phyloP scores from a whole-genome alignment of 2,113 vertebrate genomes.

The Eublepharis macularius region DNA sequence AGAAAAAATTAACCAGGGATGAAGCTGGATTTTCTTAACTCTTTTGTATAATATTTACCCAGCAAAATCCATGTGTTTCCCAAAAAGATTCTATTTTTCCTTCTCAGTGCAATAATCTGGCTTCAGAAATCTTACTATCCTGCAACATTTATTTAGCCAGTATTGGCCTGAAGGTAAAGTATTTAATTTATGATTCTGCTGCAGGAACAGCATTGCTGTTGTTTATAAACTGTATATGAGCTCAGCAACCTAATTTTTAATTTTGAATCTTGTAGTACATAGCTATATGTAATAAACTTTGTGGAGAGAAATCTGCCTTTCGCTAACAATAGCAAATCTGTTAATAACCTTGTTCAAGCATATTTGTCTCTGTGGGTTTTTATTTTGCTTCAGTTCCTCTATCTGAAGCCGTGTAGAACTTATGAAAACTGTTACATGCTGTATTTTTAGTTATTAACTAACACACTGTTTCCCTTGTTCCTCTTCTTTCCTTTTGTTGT shows the following conservation, averaged over 20 bases:
- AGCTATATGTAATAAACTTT: background rate
- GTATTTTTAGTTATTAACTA: slow-evolving; percentile 73
- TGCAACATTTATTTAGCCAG: background rate
- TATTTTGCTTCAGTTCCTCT: slow-evolving; percentile 43
- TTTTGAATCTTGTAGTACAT: background rate
- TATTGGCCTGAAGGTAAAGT: background rate
- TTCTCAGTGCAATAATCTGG: background rate
- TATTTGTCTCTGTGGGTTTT: slow-evolving; percentile 39
- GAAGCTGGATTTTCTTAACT: background rate
- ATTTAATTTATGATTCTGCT: background rate
- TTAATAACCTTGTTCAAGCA: slow-evolving; percentile 1
- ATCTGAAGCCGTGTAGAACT: slow-evolving; percentile 24
- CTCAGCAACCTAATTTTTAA: background rate
- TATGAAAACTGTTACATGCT: slow-evolving; percentile 59
- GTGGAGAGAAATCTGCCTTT: slow-evolving; percentile 17
- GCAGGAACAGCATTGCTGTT: background rate
- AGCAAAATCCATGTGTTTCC: background rate
- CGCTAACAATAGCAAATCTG: slow-evolving; percentile 43
- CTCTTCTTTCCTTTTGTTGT: slow-evolving; percentile 66
- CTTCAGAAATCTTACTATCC: background rate
- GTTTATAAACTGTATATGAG: background rate
- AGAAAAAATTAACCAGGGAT: too few relatives aligned
- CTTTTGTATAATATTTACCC: background rate
- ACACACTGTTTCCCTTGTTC: slow-evolving; percentile 79
- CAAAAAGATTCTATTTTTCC: background rate